These are phyloP conservation scores for Drosophila prosaltans DNA, from an alignment of 1,140 invertebrate genomes.

Conservation along the genomic window DNA sequence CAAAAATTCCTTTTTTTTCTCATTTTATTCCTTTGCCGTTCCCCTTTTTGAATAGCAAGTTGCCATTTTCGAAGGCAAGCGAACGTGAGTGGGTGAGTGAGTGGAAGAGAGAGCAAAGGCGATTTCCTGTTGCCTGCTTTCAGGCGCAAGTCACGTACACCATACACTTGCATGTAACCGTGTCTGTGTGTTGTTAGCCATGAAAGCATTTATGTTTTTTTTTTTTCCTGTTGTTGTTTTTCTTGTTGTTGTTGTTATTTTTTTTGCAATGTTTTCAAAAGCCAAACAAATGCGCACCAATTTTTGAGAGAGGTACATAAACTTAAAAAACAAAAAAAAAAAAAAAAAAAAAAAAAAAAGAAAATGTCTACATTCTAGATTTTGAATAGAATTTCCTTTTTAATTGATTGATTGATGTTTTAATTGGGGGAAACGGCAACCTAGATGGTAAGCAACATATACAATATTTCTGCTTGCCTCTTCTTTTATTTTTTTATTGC, in stretches of 20 bases:
- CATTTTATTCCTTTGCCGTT: not conserved
- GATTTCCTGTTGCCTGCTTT: slow-evolving; percentile 65
- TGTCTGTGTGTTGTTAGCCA: slow-evolving; percentile 7
- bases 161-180: not conserved
- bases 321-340: slow-evolving; percentile 37
- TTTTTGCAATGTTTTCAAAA: slow-evolving; percentile 12
- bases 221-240: slow-evolving; percentile 34
- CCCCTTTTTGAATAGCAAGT: not conserved
- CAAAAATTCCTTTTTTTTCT: slow-evolving; percentile 45
- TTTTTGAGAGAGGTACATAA: slow-evolving; percentile 42
- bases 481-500: slow-evolving; percentile 23
- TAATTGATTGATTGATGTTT: slow-evolving; percentile 82
- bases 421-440: slow-evolving; percentile 77
- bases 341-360: not conserved
- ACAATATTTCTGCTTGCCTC: slow-evolving; percentile 36
- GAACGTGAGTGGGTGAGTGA: not conserved
- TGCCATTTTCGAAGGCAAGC: slow-evolving; percentile 57
- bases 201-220: slow-evolving; percentile 20
- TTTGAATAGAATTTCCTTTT: slow-evolving; percentile 74
- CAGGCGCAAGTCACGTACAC: slow-evolving; percentile 69
- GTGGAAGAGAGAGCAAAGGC: slow-evolving; percentile 4
- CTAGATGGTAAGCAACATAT: slow-evolving; percentile 39
- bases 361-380: slow-evolving; percentile 35
- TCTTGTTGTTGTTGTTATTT: slow-evolving; percentile 63
- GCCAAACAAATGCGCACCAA: slow-evolving; percentile 65